Evolutionary conservation across 1,140 invertebrate genomes (phyloP).

Genomic region (Bombus soroeensis): DNA sequence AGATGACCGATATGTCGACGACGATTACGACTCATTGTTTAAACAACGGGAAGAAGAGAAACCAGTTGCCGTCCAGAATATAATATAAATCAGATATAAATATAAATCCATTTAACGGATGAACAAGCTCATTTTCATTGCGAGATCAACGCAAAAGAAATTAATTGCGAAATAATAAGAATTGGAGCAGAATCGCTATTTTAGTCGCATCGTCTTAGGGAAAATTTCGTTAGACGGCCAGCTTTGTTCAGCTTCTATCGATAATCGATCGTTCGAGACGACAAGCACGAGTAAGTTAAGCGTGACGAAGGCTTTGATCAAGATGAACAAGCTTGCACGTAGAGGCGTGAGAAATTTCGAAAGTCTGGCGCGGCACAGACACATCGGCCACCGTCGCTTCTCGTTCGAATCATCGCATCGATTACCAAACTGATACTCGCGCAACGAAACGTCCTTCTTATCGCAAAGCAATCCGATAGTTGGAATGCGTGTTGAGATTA

Average conservation of each 20-base stretch:
- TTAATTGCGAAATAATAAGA: background rate
- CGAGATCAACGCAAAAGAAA: background rate
- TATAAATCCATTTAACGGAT: no score
- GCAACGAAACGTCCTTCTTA: background rate
- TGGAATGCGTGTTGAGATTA: background rate
- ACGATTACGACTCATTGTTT: background rate
- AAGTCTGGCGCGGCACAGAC: background rate
- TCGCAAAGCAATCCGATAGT: background rate
- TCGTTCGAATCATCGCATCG: no score
- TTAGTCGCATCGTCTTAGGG: background rate
- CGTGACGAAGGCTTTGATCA: conserved; percentile 43
- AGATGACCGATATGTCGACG: conserved; percentile 2
- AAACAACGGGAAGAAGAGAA: background rate
- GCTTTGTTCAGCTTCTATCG: conserved; percentile 4
- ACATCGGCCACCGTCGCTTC: background rate
- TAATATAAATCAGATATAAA: no score
- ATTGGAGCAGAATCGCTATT: background rate
- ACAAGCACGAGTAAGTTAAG: conserved; percentile 54
- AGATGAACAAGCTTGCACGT: conserved; percentile 56
- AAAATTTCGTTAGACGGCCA: conserved; percentile 7
- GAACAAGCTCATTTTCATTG: background rate
- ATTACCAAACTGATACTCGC: background rate
- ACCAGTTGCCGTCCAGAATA: no score
- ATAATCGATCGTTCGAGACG: conserved; percentile 38
- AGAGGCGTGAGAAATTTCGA: conserved; percentile 48